Evolutionary conservation across 2,797 vertebrate species (phyloP), one percentile per base, ranked within the genome.

Genomic region (Ptychobarbus kaznakovi): DNA sequence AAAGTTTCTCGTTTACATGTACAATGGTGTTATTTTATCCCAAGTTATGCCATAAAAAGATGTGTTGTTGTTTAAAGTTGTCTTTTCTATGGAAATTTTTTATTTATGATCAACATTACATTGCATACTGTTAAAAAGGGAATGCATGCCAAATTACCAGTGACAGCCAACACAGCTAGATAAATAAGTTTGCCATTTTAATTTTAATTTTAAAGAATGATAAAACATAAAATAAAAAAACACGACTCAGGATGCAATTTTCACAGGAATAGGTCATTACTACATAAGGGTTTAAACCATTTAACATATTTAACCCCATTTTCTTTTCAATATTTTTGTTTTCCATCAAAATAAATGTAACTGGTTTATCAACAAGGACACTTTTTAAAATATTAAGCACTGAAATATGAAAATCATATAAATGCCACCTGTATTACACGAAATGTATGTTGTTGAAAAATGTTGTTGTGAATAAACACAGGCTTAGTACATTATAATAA

Each of bases 221-320:
- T 12, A 66, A 32, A 15, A 18, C 1, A 0, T 16, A 42, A 80
- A 66, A 32, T 32, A 32, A 10, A 35, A 63, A 35, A 35, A 0
- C 1, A 1, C 2, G 0, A 0, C 1, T 0, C 2, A 0, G 3
- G 46, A 49, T 25, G 5, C 44, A 35, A 4, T 68, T 38, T 10
- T 51, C 32, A 80, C 25, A 81, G 8, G 12, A 80, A 38, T 4
- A 22, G 20, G 12, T 3, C 2, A 28, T 1, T 16, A 53, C 46
- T 53, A 38, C 2, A n/a, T 58, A 25, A 3, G 10, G 0, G 25
- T 42, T 16, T 16, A n/a, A 35, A 35, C 12, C 1, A 53, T 51
- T 38, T 51, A 16, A 38, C 12, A 15, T n/a, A 53, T 69, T 51
- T 38, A 18, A 38, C 28, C 12, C 3, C 12, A 38, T 32, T 3